Percentiles rank a stretch among this genome's conserved stretches.
These are phyloP conservation scores for Takifugu rubripes DNA, from an alignment of 2,797 vertebrate species.

Conservation along the genomic window DNA sequence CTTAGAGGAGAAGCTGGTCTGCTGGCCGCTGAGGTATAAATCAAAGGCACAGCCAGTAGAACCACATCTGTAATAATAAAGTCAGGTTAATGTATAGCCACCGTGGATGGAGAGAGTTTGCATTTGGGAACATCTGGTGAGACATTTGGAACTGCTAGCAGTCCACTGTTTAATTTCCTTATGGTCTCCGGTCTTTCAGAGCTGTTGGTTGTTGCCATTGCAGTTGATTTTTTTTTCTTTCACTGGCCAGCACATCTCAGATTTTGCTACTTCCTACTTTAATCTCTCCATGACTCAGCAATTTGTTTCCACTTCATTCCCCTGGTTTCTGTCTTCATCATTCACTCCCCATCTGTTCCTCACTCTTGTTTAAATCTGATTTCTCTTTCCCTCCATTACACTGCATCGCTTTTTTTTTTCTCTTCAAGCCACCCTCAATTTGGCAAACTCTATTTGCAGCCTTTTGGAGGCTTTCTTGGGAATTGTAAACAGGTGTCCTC, in stretches of 20 bases:
- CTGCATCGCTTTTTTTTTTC: constrained; percentile 22
- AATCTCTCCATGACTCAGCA: constrained; percentile 8
- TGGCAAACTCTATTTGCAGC: constrained; percentile 29
- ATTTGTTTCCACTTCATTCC: constrained; percentile 12
- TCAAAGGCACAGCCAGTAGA: constrained; percentile 59
- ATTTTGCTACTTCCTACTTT: constrained; percentile 13
- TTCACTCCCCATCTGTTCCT: constrained; percentile 41
- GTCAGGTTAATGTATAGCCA: constrained; percentile 60
- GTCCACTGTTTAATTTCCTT: constrained; percentile 39
- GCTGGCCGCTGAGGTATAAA: constrained; percentile 56
- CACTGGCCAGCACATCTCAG: constrained; percentile 10
- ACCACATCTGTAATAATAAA: constrained; percentile 74
- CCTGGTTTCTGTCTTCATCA: constrained; percentile 21
- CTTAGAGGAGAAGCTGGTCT: constrained; percentile 39
- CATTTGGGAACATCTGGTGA: constrained; percentile 69
- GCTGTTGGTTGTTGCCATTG: constrained; percentile 13
- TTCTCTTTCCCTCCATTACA: constrained; percentile 15
- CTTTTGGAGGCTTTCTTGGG: constrained; percentile 31
- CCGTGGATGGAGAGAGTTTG: constrained; percentile 51
- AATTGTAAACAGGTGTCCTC: constrained; percentile 52
- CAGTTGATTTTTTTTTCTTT: constrained; percentile 9
- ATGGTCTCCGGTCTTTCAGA: constrained; percentile 39
- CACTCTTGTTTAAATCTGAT: constrained; percentile 4
- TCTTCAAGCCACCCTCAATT: constrained; percentile 18
- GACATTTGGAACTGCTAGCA: constrained; percentile 55